Evolutionary conservation across 2,888 invertebrate species (phyloP).

Genomic region (Tachina fera): DNA sequence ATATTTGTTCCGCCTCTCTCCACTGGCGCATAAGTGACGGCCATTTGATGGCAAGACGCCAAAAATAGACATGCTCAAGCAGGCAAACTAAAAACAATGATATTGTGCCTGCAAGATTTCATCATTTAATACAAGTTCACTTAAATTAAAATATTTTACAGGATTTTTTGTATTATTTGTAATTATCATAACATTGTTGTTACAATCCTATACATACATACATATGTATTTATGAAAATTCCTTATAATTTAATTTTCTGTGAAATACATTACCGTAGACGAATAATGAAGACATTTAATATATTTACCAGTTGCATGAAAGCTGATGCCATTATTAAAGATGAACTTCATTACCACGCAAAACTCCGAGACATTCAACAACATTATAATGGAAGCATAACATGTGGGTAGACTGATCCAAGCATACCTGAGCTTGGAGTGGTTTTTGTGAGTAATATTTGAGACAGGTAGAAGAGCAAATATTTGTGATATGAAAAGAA

Average conservation of each 20-base stretch:
- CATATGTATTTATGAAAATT: too few relatives aligned
- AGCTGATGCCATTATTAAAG: conserved; percentile 74
- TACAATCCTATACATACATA: too few relatives aligned
- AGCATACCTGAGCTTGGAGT: conserved; percentile 74
- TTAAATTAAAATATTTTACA: not conserved
- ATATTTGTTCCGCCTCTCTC: conserved; percentile 79
- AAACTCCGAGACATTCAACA: conserved; percentile 78
- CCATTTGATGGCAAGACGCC: conserved; percentile 81
- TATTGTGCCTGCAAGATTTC: conserved; percentile 72
- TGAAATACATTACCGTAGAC: too few relatives aligned
- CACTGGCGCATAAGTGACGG: conserved; percentile 78
- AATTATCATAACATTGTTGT: too few relatives aligned
- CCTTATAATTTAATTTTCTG: too few relatives aligned
- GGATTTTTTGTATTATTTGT: not conserved
- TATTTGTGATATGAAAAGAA: conserved; percentile 79
- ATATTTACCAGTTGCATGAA: conserved; percentile 77
- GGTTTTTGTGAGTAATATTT: conserved; percentile 75
- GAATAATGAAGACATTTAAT: too few relatives aligned
- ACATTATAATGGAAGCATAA: conserved; percentile 75
- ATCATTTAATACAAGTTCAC: not conserved
- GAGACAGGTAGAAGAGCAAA: conserved; percentile 79
- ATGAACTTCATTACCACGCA: conserved; percentile 75
- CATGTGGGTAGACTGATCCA: conserved; percentile 78
- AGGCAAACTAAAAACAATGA: conserved; percentile 78
- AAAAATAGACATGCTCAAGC: conserved; percentile 79